Percentiles rank a stretch among this genome's conserved stretches.
These are phyloP conservation scores for Solenopsis invicta DNA, from an alignment of 1,140 invertebrate species.

Conservation along the genomic window DNA sequence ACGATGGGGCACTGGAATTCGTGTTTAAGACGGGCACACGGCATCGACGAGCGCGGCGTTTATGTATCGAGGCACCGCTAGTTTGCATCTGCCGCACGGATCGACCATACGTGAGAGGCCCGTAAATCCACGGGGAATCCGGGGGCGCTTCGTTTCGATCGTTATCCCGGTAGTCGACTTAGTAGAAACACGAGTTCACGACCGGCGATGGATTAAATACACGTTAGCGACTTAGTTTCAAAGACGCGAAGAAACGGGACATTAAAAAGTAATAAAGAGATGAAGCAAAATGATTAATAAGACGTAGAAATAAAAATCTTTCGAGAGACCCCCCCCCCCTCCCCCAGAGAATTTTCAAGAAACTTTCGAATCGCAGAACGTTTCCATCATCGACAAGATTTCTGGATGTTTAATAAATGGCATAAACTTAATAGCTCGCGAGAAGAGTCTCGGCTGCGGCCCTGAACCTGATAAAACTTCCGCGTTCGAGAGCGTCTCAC, in stretches of 20 bases:
- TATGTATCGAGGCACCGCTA: constrained; percentile 27
- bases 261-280: background rate
- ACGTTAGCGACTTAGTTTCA: background rate
- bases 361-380: background rate
- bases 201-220: background rate
- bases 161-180: constrained; percentile 11
- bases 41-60: background rate
- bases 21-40: constrained; percentile 1
- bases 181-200: background rate
- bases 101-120: constrained; percentile 18
- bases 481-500: constrained; percentile 67
- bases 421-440: background rate
- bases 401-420: background rate
- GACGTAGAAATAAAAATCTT: background rate
- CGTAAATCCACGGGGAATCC: constrained; percentile 41
- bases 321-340: too few species aligned
- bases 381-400: background rate
- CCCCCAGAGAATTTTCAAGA: background rate
- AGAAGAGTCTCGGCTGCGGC: background rate
- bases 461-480: constrained; percentile 58
- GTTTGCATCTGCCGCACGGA: constrained; percentile 48
- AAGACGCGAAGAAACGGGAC: background rate
- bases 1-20: constrained; percentile 29
- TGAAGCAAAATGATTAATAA: background rate
- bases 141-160: background rate